A percentile compares a stretch with the other conserved stretches of the same genome.
phyloP scores from a whole-genome alignment of 1,140 invertebrate genomes.

The Pseudomyrmex sp. region DNA sequence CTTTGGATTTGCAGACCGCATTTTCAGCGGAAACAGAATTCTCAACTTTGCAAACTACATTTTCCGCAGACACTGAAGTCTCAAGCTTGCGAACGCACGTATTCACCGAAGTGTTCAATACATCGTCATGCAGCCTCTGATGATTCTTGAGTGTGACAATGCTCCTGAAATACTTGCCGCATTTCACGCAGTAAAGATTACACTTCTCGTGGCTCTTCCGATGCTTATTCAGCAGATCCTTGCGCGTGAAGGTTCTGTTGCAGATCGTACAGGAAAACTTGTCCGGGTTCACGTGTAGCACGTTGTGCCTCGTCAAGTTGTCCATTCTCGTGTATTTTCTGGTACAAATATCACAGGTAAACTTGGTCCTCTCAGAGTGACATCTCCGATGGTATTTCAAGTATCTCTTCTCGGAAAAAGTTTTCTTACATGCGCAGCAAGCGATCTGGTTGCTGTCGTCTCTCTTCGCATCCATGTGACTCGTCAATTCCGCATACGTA shows the following conservation, averaged over 20 bases:
- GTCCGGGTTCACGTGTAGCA: conserved; percentile 81
- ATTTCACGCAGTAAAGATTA: conserved; percentile 76
- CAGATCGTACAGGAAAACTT: conserved; percentile 80
- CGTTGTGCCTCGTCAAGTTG: conserved; percentile 81
- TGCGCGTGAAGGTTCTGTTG: conserved; percentile 79
- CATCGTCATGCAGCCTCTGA: conserved; percentile 45
- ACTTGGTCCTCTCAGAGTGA: conserved; percentile 79
- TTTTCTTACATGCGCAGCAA: conserved; percentile 80
- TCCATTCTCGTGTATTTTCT: conserved; percentile 80
- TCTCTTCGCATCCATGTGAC: conserved; percentile 74
- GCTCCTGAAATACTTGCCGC: conserved; percentile 79
- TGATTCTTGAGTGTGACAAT: conserved; percentile 76
- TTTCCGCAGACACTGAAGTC: neutral
- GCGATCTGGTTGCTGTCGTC: conserved; percentile 73
- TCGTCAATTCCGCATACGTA: conserved; percentile 67
- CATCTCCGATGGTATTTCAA: conserved; percentile 79
- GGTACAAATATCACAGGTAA: conserved; percentile 79
- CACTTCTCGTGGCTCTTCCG: conserved; percentile 79
- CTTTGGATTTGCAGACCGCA: neutral
- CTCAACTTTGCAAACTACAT: conserved; percentile 18
- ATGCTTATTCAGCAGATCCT: conserved; percentile 81
- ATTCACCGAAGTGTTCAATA: conserved; percentile 21
- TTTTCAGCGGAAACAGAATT: conserved; percentile 4
- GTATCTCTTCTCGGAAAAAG: conserved; percentile 79
- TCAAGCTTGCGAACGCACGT: neutral